These are phyloP conservation scores for Apus apus DNA, from an alignment of 2,113 vertebrate species.

Conservation along the genomic window DNA sequence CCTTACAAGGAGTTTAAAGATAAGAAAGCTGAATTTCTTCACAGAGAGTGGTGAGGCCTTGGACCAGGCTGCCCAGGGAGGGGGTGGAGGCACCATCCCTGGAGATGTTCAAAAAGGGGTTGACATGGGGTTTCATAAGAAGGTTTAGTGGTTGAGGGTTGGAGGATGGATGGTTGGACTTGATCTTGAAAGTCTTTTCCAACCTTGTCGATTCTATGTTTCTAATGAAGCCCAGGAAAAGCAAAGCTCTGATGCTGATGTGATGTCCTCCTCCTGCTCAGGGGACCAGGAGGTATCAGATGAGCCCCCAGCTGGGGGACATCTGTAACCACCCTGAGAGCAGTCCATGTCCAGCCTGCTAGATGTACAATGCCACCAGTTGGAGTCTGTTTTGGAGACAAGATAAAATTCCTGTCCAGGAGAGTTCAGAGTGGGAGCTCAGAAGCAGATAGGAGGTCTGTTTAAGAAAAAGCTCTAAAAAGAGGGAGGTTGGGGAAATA, in stretches of 20 bases:
- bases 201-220: neutral
- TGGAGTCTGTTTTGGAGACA: too few species aligned
- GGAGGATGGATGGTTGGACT: too few species aligned
- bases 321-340: neutral
- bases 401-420: neutral
- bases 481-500: neutral
- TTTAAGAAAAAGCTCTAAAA: neutral
- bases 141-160: too few species aligned
- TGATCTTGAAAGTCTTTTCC: too few species aligned
- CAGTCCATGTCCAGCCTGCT: neutral
- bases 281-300: neutral
- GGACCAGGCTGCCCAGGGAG: too few species aligned
- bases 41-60: too few species aligned
- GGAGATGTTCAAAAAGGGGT: too few species aligned
- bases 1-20: neutral
- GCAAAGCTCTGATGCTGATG: neutral
- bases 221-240: neutral
- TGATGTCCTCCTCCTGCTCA: neutral
- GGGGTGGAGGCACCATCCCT: too few species aligned
- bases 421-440: neutral
- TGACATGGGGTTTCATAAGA: too few species aligned
- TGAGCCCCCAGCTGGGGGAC: neutral
- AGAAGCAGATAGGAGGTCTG: neutral
- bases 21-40: neutral
- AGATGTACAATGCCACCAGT: too few species aligned